Base-by-base conservation (phyloP, 1,140 invertebrate genomes). In the Aricia agestis region DNA sequence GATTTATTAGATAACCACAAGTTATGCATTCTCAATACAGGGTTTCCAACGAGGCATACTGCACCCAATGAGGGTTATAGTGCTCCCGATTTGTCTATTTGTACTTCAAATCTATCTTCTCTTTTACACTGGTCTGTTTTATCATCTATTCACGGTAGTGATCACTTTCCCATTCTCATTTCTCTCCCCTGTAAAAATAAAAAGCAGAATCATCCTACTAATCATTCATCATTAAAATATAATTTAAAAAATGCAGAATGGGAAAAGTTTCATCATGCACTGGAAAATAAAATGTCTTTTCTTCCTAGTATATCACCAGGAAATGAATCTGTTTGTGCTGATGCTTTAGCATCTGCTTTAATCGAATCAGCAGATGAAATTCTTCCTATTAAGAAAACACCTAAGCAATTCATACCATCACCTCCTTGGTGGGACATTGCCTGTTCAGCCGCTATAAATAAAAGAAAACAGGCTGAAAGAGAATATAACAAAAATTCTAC, bases 341-440 rank as follows among this genome's bases (percentile, higher is more conserved):
- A 57, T 25, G 67, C 45, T 15, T 10, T 68, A 3, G 13, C 67
- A 25, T 13, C 45, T 1, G 13, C 45, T 11, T 42, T 72, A 4
- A 17, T 66, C 3, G 36, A 68, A 9, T 13, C 67, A 13, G 71
- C 71, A 63, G 67, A 72, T 15, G 41, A 72, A 45, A 63, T 41
- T 10, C 65, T 72, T 57, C 67, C 59, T 6, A 45, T 72, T 52
- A 72, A 57, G 63, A 72, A 68, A 57, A 19, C 41, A 13, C 6
- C 18, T 52, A 19, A 41, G 11, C 18, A 45, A 13, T 68, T 19
- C 59, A 72, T 72, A 17, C 18, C 32, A 10, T 68, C 67, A 2
- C 74, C 67, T 32, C 73, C 73, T 11, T 75, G 77, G 72, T 78
- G 75, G 75, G 75, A 79, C 42, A 25, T 11, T 13, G 75, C 77